Base-by-base conservation (phyloP, 1,140 invertebrate species). In the Heliconius eleuchia region DNA sequence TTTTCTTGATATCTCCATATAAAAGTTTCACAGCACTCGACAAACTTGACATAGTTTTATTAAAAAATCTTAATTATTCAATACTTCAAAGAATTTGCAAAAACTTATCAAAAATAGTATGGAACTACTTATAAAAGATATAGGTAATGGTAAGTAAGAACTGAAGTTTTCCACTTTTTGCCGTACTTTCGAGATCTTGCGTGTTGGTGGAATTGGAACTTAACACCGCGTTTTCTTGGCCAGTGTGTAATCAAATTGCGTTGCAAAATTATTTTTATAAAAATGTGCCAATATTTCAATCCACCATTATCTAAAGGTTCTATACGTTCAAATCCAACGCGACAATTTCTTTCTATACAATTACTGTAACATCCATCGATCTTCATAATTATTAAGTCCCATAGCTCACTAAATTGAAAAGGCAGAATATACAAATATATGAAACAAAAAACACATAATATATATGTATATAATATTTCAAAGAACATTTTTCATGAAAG, bases 1-100 rank as follows among this genome's bases (percentile, higher is more conserved):
- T 80, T 80, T 76, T 77, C 79, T 74, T 77, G 37, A 77, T 39
- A 77, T 74, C n/a, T 79, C 71, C 50, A 18, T 76, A 60, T 46
- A 46, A 39, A 80, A 80, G 73, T 76, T 80, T 39, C 37, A n/a
- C 11, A 72, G 23, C 34, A 19, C 42, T 77, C n/a, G 16, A 60
- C 23, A 80, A 80, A 66, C 72, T 75, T 16, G 27, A 3, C 42
- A 27, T 37, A 74, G 76, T 73, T 77, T 77, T 77, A 80, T 80
- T 73, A 74, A 74, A 80, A 76, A 18, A 37, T 52, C 39, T 71
- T 72, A 77, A 71, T 71, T 71, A 77, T 71, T 77, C 66, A 42
- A 42, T 42, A 42, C 11, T 42, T 42, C 9, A 42, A 11, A 42
- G 39, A 42, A 11, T 42, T 42, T 11, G 39, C 39, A 42, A 42